A percentile compares a stretch with the other conserved stretches of the same genome.
Evolutionary conservation across 2,113 vertebrate genomes (phyloP).

Genomic region (Lamprologus lemairii): DNA sequence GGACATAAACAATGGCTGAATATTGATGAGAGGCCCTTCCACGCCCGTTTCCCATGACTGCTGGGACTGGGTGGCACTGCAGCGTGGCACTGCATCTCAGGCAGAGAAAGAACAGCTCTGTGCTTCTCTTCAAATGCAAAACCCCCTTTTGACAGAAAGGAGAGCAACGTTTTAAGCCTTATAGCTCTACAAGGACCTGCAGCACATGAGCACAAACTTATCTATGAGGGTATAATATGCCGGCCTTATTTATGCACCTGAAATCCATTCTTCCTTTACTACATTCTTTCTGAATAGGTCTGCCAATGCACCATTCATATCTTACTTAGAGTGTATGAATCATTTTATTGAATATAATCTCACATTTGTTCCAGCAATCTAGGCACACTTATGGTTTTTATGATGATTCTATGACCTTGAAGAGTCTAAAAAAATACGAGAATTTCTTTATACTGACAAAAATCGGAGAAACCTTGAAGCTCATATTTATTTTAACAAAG

Average conservation of each 20-base stretch:
- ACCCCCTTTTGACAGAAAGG: not conserved
- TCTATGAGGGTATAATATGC: not conserved
- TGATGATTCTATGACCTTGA: not conserved
- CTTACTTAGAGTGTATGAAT: not conserved
- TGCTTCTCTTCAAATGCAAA: conserved; percentile 20
- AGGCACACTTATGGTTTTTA: not conserved
- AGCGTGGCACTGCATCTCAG: conserved; percentile 21
- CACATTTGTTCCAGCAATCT: not conserved
- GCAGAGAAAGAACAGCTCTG: conserved; percentile 36
- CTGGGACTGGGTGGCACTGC: conserved; percentile 52
- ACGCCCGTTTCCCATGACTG: conserved; percentile 40
- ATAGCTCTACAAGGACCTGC: not conserved
- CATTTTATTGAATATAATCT: not conserved
- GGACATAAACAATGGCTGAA: conserved; percentile 39
- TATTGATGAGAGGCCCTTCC: conserved; percentile 63
- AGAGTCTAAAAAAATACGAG: not conserved
- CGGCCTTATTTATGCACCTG: not conserved
- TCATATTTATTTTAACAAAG: conserved; percentile 38
- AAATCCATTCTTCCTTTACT: not conserved
- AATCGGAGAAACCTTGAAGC: not conserved
- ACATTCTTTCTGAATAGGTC: not conserved
- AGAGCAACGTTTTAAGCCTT: not conserved
- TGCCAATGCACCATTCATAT: not conserved
- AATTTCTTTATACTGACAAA: not conserved
- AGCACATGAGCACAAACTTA: not conserved